These are phyloP conservation scores for Melikaiella ostensackeni DNA, from an alignment of 2,888 invertebrate species.

Conservation along the genomic window DNA sequence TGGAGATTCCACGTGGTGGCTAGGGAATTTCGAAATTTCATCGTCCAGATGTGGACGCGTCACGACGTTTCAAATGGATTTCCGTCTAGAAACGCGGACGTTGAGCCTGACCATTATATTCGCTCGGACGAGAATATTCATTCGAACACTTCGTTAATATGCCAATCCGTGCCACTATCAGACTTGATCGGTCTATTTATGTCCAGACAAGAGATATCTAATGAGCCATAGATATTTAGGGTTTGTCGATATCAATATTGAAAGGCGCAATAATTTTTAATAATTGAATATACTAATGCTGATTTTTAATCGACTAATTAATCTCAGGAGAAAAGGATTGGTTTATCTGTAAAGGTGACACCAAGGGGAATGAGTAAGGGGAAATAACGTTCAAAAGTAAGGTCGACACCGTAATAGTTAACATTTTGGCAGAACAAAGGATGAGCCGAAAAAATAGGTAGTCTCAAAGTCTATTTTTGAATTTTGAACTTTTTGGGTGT, in stretches of 20 bases:
- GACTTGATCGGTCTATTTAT: not conserved
- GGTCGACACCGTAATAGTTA: too few relatives aligned
- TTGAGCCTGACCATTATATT: constrained; percentile 7
- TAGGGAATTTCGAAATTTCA: constrained; percentile 53
- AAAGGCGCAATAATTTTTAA: not conserved
- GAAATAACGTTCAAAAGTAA: too few relatives aligned
- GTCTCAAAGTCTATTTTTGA: too few relatives aligned
- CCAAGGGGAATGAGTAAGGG: too few relatives aligned
- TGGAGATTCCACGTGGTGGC: constrained; percentile 48
- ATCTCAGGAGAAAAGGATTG: too few relatives aligned
- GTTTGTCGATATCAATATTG: constrained; percentile 1
- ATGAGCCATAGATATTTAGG: constrained; percentile 10
- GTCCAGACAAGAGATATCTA: constrained; percentile 19
- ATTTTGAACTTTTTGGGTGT: too few relatives aligned
- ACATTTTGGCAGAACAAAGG: too few relatives aligned
- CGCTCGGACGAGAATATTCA: constrained; percentile 5
- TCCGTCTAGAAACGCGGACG: constrained; percentile 36
- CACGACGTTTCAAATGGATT: constrained; percentile 50
- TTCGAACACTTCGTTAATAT: constrained; percentile 27
- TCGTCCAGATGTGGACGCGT: constrained; percentile 52
- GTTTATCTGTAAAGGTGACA: too few relatives aligned
- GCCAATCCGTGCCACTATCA: constrained; percentile 4
- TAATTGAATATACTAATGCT: too few relatives aligned
- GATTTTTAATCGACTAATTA: too few relatives aligned
- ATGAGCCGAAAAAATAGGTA: too few relatives aligned